Percentiles rank a stretch among this genome's conserved stretches.
These are phyloP conservation scores for Agapornis canus DNA, from an alignment of 2,797 vertebrate species.

Conservation along the genomic window DNA sequence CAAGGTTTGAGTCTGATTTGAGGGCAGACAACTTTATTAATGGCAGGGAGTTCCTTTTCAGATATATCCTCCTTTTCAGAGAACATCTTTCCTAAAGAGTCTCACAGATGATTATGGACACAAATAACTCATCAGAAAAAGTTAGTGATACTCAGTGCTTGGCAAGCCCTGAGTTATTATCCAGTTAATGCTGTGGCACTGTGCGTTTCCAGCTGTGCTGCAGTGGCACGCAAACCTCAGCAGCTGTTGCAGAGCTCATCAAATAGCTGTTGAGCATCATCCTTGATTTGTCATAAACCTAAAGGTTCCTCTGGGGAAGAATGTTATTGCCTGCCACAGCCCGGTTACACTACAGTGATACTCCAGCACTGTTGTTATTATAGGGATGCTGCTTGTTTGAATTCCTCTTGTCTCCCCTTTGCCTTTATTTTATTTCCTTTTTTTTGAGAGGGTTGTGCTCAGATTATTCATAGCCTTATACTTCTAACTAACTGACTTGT, in stretches of 20 bases:
- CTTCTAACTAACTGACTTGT: not conserved
- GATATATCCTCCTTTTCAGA: constrained; percentile 38
- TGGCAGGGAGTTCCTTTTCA: not conserved
- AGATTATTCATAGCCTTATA: constrained; percentile 8
- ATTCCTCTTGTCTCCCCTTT: not conserved
- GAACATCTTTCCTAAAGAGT: constrained; percentile 26
- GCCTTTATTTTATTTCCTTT: not conserved
- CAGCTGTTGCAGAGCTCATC: constrained; percentile 66
- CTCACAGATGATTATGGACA: constrained; percentile 47
- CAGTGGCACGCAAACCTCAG: constrained; percentile 45
- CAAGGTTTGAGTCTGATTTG: not conserved
- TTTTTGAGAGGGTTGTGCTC: not conserved
- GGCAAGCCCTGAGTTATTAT: constrained; percentile 55
- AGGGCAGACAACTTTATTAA: constrained; percentile 14
- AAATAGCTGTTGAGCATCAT: constrained; percentile 68
- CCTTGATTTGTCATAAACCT: constrained; percentile 63
- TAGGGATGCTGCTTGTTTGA: not conserved
- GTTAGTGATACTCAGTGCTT: constrained; percentile 26
- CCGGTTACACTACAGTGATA: not conserved
- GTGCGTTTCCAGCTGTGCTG: constrained; percentile 66
- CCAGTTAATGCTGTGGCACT: constrained; percentile 31
- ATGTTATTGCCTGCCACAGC: constrained; percentile 10
- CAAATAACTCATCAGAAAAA: constrained; percentile 65
- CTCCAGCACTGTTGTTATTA: not conserved
- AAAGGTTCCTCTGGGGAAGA: constrained; percentile 54